Conservation (phyloP, 2,797 vertebrate species). For the Otolemur crassicaudatus region DNA sequence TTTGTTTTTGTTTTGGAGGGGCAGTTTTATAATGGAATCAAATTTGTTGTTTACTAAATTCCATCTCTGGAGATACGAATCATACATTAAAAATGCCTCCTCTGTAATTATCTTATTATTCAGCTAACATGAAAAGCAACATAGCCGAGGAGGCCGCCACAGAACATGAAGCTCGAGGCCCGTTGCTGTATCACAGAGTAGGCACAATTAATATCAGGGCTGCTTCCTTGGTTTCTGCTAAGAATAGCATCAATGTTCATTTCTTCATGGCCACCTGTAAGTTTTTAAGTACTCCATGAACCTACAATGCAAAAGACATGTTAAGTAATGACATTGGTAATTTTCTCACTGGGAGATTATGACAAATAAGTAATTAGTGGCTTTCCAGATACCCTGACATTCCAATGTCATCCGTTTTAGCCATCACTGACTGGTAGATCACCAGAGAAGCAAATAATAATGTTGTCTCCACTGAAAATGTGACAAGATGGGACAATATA, state of each 20-base stretch:
- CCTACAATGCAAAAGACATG: neutral
- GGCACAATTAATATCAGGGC: neutral
- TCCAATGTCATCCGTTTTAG: neutral
- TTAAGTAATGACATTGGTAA: neutral
- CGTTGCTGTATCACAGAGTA: neutral
- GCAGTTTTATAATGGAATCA: constrained; percentile 68
- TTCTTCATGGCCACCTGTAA: neutral
- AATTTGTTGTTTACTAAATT: constrained; percentile 68
- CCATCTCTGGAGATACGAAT: constrained; percentile 46
- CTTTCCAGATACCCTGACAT: neutral
- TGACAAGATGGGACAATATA: neutral
- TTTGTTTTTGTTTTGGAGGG: constrained; percentile 40
- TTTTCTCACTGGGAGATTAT: neutral
- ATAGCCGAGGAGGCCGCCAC: fast-evolving
- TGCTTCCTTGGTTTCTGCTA: neutral
- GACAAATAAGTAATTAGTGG: constrained; percentile 8
- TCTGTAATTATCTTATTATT: neutral
- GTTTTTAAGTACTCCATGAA: neutral
- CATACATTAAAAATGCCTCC: constrained; percentile 11
- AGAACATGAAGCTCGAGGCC: neutral
- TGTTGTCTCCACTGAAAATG: neutral
- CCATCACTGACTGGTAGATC: neutral
- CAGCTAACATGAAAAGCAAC: neutral
- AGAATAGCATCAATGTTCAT: neutral
- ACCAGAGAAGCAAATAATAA: neutral